Conservation (phyloP, 2,888 invertebrate genomes). For the Drosophila quinaria region DNA sequence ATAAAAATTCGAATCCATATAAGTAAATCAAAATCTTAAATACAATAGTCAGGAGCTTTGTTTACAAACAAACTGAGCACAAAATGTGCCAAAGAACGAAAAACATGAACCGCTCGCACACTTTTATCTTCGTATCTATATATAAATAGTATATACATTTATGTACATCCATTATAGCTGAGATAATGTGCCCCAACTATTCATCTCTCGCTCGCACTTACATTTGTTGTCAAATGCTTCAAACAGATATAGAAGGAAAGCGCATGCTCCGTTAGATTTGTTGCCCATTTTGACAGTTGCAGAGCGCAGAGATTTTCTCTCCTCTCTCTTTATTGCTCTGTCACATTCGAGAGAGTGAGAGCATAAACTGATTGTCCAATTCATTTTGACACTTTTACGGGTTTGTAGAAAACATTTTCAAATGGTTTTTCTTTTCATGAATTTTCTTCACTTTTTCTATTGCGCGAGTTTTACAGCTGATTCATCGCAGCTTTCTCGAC, state of each 20-base stretch:
- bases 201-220: constrained; percentile 53
- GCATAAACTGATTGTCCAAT: constrained; percentile 38
- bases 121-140: constrained; percentile 22
- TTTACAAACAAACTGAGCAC: constrained; percentile 61
- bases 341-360: background rate
- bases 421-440: constrained; percentile 3
- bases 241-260: constrained; percentile 50
- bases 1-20: background rate
- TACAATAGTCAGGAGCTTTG: constrained; percentile 30
- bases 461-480: constrained; percentile 49
- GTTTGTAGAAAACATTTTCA: constrained; percentile 29
- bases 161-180: background rate
- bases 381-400: constrained; percentile 44
- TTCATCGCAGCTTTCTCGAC: constrained; percentile 46
- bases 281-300: constrained; percentile 43
- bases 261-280: constrained; percentile 59
- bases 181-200: constrained; percentile 10
- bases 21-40: background rate
- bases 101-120: constrained; percentile 33
- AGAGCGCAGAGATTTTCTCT: constrained; percentile 20
- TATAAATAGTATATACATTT: constrained; percentile 1
- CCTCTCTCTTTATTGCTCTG: background rate
- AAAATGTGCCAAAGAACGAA: constrained; percentile 32
- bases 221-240: constrained; percentile 61
- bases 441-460: constrained; percentile 27